Conservation (phyloP, 2,797 vertebrate species). For the Rhinoraja longicauda region DNA sequence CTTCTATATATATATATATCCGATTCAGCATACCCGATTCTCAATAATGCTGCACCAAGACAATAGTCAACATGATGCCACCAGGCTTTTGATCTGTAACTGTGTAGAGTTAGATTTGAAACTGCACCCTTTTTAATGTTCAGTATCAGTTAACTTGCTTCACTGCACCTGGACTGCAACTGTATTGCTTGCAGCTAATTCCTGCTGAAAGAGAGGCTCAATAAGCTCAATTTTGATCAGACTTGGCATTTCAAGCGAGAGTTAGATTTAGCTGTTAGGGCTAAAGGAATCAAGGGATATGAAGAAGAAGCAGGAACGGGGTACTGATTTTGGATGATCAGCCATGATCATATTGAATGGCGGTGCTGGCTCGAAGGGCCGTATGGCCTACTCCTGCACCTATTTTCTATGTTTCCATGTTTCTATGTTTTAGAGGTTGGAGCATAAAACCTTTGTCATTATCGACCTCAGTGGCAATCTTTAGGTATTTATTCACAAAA, state of each 20-base stretch:
- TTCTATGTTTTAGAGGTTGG: not conserved
- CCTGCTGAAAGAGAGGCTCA: not conserved
- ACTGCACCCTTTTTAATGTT: not conserved
- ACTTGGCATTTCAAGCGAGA: not conserved
- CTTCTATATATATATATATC: not conserved
- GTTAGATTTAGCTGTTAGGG: too few species aligned
- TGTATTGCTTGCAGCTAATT: not conserved
- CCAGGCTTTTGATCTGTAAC: not conserved
- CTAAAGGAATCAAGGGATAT: too few species aligned
- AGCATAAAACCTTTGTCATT: not conserved
- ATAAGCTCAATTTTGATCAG: not conserved
- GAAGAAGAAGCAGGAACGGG: too few species aligned
- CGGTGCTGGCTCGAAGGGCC: too few species aligned
- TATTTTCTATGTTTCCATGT: too few species aligned
- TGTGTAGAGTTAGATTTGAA: too few species aligned
- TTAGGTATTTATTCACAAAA: too few species aligned
- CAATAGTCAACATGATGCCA: not conserved
- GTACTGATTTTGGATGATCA: too few species aligned
- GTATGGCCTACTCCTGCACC: too few species aligned
- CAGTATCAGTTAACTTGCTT: too few species aligned
- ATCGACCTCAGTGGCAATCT: not conserved
- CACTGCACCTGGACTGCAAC: not conserved
- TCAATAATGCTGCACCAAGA: not conserved
- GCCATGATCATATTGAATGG: too few species aligned
- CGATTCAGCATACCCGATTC: too few species aligned